These are phyloP conservation scores for Chaetura pelagica DNA, from an alignment of 2,113 vertebrate genomes.

Conservation along the genomic window DNA sequence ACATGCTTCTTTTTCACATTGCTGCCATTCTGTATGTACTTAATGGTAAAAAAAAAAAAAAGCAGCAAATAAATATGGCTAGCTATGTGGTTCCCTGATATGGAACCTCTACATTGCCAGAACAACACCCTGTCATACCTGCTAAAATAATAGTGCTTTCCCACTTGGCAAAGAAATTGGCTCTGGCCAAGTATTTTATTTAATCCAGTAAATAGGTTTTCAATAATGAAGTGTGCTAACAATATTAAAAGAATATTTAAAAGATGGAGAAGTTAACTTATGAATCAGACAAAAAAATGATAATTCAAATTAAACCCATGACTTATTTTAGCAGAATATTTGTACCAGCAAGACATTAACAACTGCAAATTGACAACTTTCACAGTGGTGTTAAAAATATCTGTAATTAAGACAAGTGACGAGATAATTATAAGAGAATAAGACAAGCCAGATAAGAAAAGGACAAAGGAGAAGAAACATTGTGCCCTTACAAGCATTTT, in stretches of 20 bases:
- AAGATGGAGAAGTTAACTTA: conserved; percentile 5
- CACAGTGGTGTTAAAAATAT: conserved; percentile 26
- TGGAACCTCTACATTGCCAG: not conserved
- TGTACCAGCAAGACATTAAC: conserved; percentile 41
- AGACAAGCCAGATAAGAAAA: not conserved
- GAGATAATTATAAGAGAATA: conserved; percentile 25
- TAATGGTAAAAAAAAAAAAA: not conserved
- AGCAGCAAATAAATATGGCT: not conserved
- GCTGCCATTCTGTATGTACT: not conserved
- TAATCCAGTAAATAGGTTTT: not conserved
- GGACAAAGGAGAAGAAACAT: not conserved
- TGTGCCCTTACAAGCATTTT: not conserved
- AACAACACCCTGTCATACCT: not conserved
- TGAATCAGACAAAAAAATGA: conserved; percentile 24
- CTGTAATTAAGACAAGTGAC: not conserved
- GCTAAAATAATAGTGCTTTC: not conserved
- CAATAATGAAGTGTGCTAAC: not conserved
- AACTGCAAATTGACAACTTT: conserved; percentile 41
- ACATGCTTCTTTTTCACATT: not conserved
- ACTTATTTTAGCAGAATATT: conserved; percentile 51
- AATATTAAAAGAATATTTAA: not conserved
- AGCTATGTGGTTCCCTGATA: not conserved
- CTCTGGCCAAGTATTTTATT: not conserved
- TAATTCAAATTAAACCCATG: conserved; percentile 17
- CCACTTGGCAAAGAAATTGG: not conserved